phyloP scores from a whole-genome alignment of 2,888 invertebrate genomes.

The Acanthoscelides obtectus region DNA sequence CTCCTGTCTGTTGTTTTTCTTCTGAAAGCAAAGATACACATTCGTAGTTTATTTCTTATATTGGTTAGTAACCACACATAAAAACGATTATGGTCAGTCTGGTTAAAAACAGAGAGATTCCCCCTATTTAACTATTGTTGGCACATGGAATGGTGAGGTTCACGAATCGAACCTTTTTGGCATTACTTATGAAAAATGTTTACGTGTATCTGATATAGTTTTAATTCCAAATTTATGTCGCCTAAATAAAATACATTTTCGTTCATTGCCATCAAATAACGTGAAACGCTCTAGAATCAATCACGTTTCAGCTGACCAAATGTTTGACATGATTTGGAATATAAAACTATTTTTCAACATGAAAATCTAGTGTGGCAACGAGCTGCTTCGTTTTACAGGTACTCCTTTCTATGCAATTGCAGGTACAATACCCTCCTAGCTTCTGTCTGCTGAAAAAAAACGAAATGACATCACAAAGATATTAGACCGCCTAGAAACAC shows the following conservation, averaged over 20 bases:
- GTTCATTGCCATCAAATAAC: too few species aligned
- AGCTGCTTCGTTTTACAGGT: conserved; percentile 37
- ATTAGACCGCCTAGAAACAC: too few species aligned
- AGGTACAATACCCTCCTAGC: conserved; percentile 32
- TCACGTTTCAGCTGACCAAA: neutral
- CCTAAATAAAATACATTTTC: too few species aligned
- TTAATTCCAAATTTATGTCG: neutral
- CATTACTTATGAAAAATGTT: too few species aligned
- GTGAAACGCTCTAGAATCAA: too few species aligned
- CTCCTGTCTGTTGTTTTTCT: neutral
- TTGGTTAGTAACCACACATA: neutral
- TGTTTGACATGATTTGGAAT: conserved; percentile 9
- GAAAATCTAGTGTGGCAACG: conserved; percentile 41
- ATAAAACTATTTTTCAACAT: conserved; percentile 20
- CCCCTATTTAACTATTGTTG: neutral
- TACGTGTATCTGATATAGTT: conserved; percentile 1
- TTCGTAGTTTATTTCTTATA: neutral
- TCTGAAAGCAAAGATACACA: too few species aligned
- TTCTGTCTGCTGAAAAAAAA: conserved; percentile 9
- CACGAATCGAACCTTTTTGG: neutral
- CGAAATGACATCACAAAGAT: too few species aligned
- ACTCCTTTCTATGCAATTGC: conserved; percentile 37
- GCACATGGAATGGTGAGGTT: neutral
- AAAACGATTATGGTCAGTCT: conserved; percentile 3
- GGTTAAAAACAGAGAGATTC: neutral